Evolutionary conservation across 2,113 vertebrate species (phyloP).

Genomic region (Muntiacus muntjak): DNA sequence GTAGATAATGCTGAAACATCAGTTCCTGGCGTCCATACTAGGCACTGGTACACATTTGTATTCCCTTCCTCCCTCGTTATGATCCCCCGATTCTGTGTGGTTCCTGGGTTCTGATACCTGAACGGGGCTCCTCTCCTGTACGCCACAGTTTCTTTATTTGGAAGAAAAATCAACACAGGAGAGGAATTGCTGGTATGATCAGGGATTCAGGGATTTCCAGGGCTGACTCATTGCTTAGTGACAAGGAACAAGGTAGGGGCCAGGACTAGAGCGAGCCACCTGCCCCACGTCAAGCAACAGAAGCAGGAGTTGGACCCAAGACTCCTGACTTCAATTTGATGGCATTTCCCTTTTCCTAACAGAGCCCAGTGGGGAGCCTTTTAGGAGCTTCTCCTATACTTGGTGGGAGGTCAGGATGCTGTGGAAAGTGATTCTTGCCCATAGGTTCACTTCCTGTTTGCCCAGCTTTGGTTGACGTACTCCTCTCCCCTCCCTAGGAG

Average conservation of each 20-base stretch:
- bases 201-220: background rate
- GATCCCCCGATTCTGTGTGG: background rate
- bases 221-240: background rate
- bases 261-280: background rate
- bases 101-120: background rate
- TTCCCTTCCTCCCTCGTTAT: background rate
- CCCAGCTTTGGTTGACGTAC: background rate
- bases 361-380: background rate
- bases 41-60: background rate
- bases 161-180: background rate
- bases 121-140: background rate
- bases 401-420: background rate
- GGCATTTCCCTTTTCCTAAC: background rate
- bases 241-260: background rate
- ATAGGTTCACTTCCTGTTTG: background rate
- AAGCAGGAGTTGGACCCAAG: too few species aligned
- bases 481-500: background rate
- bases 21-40: background rate
- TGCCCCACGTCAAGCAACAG: background rate
- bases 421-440: background rate
- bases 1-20: fast-evolving
- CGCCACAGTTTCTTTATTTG: background rate
- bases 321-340: background rate
- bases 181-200: background rate
- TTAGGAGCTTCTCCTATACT: background rate